Percentiles rank a stretch among this genome's conserved stretches.
phyloP scores from a whole-genome alignment of 2,113 vertebrate species.

The human (Homo sapiens) region DNA sequence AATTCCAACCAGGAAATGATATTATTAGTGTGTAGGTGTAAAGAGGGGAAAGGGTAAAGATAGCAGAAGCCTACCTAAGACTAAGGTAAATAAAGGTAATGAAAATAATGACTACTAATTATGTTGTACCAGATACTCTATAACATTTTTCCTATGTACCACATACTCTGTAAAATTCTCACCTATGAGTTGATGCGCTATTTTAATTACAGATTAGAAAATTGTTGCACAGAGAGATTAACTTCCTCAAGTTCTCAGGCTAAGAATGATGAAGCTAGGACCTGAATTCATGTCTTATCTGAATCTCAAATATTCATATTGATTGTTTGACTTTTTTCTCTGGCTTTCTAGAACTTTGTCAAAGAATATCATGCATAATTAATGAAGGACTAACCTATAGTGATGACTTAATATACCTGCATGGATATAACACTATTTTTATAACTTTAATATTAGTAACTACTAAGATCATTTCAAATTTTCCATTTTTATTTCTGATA shows the following conservation, averaged over 20 bases:
- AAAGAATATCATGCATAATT: background rate
- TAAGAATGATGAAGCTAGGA: background rate
- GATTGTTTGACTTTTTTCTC: background rate
- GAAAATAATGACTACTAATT: background rate
- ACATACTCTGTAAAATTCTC: background rate
- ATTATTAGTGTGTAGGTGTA: background rate
- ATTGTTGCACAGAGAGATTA: background rate
- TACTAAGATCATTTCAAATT: background rate
- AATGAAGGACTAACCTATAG: background rate
- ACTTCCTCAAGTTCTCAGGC: background rate
- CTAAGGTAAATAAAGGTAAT: background rate
- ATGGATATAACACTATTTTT: background rate
- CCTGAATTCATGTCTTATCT: background rate
- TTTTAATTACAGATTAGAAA: background rate
- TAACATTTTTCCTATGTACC: background rate
- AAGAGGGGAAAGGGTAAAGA: background rate
- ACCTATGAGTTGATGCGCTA: background rate
- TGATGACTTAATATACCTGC: background rate
- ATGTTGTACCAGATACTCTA: background rate
- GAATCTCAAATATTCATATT: background rate
- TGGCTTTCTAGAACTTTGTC: background rate
- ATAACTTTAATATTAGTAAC: background rate
- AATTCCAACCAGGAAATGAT: background rate
- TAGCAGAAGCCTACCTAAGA: background rate
- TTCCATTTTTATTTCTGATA: background rate